phyloP scores from a whole-genome alignment of 2,888 invertebrate genomes.

The Tenthredo livida region DNA sequence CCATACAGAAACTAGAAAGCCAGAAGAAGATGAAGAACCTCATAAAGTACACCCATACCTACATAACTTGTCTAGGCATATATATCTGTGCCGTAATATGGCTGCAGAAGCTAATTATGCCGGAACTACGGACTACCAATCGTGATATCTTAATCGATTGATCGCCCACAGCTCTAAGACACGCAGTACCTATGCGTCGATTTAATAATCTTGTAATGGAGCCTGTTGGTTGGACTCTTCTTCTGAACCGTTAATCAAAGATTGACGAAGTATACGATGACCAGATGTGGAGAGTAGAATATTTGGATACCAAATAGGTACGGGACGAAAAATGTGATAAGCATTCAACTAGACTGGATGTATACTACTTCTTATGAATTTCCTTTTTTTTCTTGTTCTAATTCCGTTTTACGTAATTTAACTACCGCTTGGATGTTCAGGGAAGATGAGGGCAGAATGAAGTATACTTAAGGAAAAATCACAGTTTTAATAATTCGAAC shows the following conservation, averaged over 20 bases:
- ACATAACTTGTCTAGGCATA: neutral
- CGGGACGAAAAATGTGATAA: neutral
- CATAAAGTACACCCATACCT: neutral
- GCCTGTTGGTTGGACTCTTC: neutral
- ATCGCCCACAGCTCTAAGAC: slow-evolving; percentile 8
- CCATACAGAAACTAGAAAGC: neutral
- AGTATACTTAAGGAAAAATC: too few species aligned
- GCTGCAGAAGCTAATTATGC: neutral
- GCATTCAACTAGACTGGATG: neutral
- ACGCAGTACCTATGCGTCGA: neutral
- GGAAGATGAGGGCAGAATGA: too few species aligned
- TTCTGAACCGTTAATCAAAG: neutral
- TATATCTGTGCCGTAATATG: neutral
- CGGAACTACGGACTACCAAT: slow-evolving; percentile 1
- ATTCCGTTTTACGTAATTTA: too few species aligned
- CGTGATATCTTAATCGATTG: slow-evolving; percentile 16
- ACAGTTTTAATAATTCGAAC: too few species aligned
- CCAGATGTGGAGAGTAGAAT: neutral
- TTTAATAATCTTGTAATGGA: neutral
- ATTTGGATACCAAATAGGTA: neutral
- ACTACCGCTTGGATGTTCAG: too few species aligned
- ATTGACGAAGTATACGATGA: neutral
- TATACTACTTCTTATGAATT: neutral
- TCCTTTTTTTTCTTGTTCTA: too few species aligned
- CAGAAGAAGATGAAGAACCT: neutral